These are phyloP conservation scores for Zaprionus capensis DNA, from an alignment of 1,140 invertebrate genomes.

Conservation along the genomic window DNA sequence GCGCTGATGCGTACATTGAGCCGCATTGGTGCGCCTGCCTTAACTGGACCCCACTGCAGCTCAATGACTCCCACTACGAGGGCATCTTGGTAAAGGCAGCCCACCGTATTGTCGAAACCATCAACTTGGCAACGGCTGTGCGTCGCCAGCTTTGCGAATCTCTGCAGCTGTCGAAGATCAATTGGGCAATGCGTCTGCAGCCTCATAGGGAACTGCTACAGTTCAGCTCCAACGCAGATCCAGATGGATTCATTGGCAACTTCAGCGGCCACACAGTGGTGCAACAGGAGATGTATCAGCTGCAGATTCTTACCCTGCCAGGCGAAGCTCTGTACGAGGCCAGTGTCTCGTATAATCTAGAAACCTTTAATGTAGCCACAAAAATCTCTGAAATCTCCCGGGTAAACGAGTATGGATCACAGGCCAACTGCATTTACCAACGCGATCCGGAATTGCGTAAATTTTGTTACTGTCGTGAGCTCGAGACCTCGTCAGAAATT, in stretches of 20 bases:
- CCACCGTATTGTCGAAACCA: slow-evolving; percentile 86
- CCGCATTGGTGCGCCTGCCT: slow-evolving; percentile 98
- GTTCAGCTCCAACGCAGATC: slow-evolving; percentile 90
- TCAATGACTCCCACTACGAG: slow-evolving; percentile 79
- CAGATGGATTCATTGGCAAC: slow-evolving; percentile 93
- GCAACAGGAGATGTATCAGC: slow-evolving; percentile 88
- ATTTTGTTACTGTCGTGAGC: slow-evolving; percentile 88
- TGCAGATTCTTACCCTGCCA: slow-evolving; percentile 91
- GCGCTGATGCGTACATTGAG: slow-evolving; percentile 93
- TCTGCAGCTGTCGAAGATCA: slow-evolving; percentile 86
- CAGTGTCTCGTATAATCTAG: slow-evolving; percentile 88
- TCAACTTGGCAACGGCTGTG: slow-evolving; percentile 86
- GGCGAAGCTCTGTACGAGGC: slow-evolving; percentile 92
- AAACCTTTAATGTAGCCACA: slow-evolving; percentile 87
- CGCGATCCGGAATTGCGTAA: slow-evolving; percentile 89
- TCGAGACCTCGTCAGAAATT: no score
- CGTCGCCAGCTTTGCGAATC: slow-evolving; percentile 87
- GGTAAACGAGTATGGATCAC: slow-evolving; percentile 93
- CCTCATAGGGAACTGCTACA: slow-evolving; percentile 89
- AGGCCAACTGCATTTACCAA: slow-evolving; percentile 91
- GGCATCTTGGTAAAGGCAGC: slow-evolving; percentile 84
- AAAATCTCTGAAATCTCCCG: slow-evolving; percentile 92
- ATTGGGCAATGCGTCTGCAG: slow-evolving; percentile 89
- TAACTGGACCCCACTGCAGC: slow-evolving; percentile 86
- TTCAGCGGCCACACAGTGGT: slow-evolving; percentile 88